These are phyloP conservation scores for Drosophila ficusphila DNA, from an alignment of 1,140 invertebrate species.

Conservation along the genomic window DNA sequence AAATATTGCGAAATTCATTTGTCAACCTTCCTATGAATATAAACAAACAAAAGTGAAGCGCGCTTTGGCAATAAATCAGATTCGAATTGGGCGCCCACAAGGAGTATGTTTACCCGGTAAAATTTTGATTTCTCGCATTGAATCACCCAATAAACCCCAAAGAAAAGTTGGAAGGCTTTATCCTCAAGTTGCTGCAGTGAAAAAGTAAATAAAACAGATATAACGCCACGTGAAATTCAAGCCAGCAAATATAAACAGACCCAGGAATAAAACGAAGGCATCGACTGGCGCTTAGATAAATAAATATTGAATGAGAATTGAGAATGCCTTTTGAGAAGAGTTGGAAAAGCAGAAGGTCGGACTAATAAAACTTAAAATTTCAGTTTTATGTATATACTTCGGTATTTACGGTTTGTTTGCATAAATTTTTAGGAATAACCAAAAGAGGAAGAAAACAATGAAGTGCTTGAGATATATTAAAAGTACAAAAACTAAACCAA, in stretches of 20 bases:
- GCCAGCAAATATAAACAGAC: slow-evolving; percentile 34
- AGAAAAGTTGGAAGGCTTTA: slow-evolving; percentile 30
- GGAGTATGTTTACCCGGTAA: slow-evolving; percentile 17
- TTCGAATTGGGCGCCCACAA: slow-evolving; percentile 15
- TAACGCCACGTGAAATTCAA: slow-evolving; percentile 26
- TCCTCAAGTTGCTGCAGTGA: slow-evolving; percentile 50
- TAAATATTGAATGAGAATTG: slow-evolving; percentile 54
- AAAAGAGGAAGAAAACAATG: not conserved
- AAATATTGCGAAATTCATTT: slow-evolving; percentile 17
- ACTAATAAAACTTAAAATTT: slow-evolving; percentile 15
- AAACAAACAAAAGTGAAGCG: slow-evolving; percentile 13
- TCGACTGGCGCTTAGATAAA: slow-evolving; percentile 59
- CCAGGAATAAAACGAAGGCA: slow-evolving; percentile 56
- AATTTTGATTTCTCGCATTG: slow-evolving; percentile 27
- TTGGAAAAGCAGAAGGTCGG: slow-evolving; percentile 28
- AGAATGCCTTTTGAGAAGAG: slow-evolving; percentile 41
- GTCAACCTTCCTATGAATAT: slow-evolving; percentile 6
- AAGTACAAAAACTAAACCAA: too few species aligned
- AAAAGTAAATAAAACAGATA: slow-evolving; percentile 33
- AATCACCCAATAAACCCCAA: slow-evolving; percentile 1
- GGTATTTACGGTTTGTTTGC: slow-evolving; percentile 69
- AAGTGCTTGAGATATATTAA: too few species aligned
- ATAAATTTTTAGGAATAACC: slow-evolving; percentile 44
- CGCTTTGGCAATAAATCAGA: slow-evolving; percentile 25
- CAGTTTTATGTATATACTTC: slow-evolving; percentile 42